Percentiles rank a stretch among this genome's conserved stretches.
Conservation (phyloP, 2,888 invertebrate species). For the Dynastes hyllus region DNA sequence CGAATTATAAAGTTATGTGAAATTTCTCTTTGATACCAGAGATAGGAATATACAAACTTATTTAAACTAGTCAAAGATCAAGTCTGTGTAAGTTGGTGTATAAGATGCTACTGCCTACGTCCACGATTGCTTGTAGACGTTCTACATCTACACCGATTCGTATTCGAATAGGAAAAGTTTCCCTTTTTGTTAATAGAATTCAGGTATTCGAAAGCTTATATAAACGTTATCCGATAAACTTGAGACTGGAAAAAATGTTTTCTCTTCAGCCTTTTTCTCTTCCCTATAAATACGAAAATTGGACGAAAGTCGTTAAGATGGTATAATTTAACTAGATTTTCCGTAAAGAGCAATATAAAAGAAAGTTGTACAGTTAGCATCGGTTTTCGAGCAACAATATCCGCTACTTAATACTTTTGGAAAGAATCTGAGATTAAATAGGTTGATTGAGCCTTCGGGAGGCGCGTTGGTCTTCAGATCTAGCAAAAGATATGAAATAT, state of each 20-base stretch:
- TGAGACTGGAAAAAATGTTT: background rate
- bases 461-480: background rate
- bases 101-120: too few species aligned
- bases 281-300: conserved; percentile 9
- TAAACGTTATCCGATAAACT: conserved; percentile 2
- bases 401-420: conserved; percentile 3
- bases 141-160: too few species aligned
- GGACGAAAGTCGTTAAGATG: background rate
- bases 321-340: too few species aligned
- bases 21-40: too few species aligned
- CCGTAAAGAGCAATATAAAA: background rate
- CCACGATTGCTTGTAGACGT: too few species aligned
- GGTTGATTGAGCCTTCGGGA: background rate
- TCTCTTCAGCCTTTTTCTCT: background rate
- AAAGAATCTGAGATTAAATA: conserved; percentile 19
- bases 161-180: conserved; percentile 14
- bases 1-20: too few species aligned
- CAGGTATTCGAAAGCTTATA: background rate
- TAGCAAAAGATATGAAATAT: background rate
- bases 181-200: conserved; percentile 17
- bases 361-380: background rate
- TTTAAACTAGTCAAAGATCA: too few species aligned
- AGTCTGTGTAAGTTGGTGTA: too few species aligned
- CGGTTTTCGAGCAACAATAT: background rate
- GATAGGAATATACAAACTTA: too few species aligned